Evolutionary conservation across 2,888 invertebrate species (phyloP), one percentile per base, ranked within the genome.

Genomic region (Siphonodentalium dalli): DNA sequence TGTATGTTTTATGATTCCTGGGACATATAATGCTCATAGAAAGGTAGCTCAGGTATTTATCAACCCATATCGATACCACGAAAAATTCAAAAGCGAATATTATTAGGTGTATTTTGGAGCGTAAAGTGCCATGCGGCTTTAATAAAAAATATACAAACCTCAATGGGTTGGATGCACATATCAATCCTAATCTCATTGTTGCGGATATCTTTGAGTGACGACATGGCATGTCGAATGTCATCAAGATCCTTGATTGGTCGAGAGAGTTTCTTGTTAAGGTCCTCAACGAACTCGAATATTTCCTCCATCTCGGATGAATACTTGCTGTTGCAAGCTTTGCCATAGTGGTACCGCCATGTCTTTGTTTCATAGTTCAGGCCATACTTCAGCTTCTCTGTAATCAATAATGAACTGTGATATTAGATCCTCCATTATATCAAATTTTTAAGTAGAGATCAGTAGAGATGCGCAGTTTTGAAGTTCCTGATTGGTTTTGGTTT

Each of bases 131-230:
- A n/a, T n/a, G n/a, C n/a, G n/a, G n/a, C n/a, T n/a, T n/a, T n/a
- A n/a, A n/a, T n/a, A n/a, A n/a, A n/a, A n/a, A n/a, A n/a, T n/a
- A n/a, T n/a, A n/a, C n/a, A n/a, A n/a, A 78, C 91, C 86, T 96
- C 96, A 61, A 96, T 92, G 0, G 96, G 95, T 73, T 91, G 92
- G 54, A 97, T 94, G 75, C 88, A 89, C 42, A 95, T 84, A 75
- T 97, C 96, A 90, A 96, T 93, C 71, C 94, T 93, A 18, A 96
- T 93, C 83, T 97, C 96, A 76, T 93, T 92, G 68, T 95, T 94
- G 5, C 96, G 85, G 47, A 95, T 93, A 81, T 94, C 94, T 77
- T 91, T 90, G 54, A 97, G 82, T 0, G 92, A 93, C 58, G 94
- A 93, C 93, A 97, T 96, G 38, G 94, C 89, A 73, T 92, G 88